Conservation (phyloP, 2,888 invertebrate genomes). For the Coelopa pilipes region DNA sequence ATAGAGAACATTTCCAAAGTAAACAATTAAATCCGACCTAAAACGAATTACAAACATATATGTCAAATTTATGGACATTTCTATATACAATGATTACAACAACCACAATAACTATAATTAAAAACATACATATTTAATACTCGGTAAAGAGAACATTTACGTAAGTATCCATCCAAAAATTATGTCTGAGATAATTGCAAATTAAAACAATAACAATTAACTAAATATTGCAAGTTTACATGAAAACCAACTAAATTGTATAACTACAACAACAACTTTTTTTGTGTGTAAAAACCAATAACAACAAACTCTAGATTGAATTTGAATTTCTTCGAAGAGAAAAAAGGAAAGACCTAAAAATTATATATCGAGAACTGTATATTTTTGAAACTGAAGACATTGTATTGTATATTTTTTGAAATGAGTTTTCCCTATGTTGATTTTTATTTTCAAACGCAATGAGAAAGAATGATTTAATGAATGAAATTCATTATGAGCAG, state of each 20-base stretch:
- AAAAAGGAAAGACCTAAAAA: background rate
- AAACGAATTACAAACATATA: constrained; percentile 23
- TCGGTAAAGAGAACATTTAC: constrained; percentile 41
- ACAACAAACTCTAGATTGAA: background rate
- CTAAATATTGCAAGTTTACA: constrained; percentile 33
- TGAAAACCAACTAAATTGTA: constrained; percentile 20
- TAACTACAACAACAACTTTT: constrained; percentile 3
- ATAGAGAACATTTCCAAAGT: constrained; percentile 35
- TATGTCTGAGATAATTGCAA: constrained; percentile 49
- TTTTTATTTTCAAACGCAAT: background rate
- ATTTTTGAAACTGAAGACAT: background rate
- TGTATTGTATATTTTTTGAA: constrained; percentile 20
- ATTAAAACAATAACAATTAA: constrained; percentile 44
- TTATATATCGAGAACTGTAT: background rate
- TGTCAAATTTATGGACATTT: constrained; percentile 28
- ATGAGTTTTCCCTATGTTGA: constrained; percentile 2
- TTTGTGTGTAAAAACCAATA: constrained; percentile 7
- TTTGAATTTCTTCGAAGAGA: background rate
- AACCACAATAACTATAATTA: background rate
- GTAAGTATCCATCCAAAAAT: constrained; percentile 63
- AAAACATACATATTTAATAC: too few species aligned
- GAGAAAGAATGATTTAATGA: background rate
- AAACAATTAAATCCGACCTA: constrained; percentile 36
- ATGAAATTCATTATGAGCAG: constrained; percentile 23
- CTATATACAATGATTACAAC: constrained; percentile 26